These are phyloP conservation scores for Rhabdomys pumilio DNA, from an alignment of 2,797 vertebrate genomes.

Conservation along the genomic window DNA sequence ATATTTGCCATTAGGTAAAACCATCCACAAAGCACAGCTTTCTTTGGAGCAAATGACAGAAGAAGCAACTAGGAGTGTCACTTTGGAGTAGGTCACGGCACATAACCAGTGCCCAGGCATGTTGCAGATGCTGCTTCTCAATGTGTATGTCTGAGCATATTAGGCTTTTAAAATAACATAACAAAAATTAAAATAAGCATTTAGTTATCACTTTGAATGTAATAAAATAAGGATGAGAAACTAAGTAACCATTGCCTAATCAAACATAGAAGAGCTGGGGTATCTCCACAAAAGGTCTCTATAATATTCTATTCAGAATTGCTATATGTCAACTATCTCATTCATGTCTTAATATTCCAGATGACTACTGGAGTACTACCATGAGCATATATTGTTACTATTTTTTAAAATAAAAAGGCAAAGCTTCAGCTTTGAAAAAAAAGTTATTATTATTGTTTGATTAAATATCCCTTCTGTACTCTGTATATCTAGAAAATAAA, in stretches of 20 bases:
- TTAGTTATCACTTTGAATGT: background rate
- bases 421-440: slow-evolving; percentile 8
- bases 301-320: background rate
- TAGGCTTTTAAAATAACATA: background rate
- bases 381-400: background rate
- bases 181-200: slow-evolving; percentile 30
- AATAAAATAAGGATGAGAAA: slow-evolving; percentile 7
- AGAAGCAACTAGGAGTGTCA: background rate
- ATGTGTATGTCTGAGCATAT: background rate
- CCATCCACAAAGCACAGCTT: background rate
- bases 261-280: background rate
- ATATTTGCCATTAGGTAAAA: background rate
- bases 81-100: background rate
- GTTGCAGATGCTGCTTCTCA: background rate
- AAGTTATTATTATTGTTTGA: background rate
- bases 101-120: background rate
- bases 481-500: background rate
- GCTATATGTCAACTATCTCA: background rate
- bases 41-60: background rate
- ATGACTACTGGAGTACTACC: background rate
- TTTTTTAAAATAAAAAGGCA: background rate
- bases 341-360: background rate
- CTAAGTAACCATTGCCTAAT: background rate
- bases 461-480: background rate
- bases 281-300: background rate